Conservation (phyloP, 2,888 invertebrate genomes). For the Epistrophe grossulariae region DNA sequence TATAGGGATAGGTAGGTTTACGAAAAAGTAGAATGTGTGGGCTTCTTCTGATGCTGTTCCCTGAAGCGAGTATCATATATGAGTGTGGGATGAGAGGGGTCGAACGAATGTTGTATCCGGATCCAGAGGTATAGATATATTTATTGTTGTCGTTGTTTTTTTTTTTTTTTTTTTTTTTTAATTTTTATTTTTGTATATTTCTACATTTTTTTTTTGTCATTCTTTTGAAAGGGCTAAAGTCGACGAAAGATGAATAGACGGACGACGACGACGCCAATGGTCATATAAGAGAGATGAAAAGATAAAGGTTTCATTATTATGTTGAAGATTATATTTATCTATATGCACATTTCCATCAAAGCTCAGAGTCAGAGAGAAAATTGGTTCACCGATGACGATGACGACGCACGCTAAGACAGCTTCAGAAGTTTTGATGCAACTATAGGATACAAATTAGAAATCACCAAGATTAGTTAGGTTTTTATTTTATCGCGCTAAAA, state of each 20-base stretch:
- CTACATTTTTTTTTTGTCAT: constrained; percentile 20
- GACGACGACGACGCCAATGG: constrained; percentile 59
- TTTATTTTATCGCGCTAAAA: too few species aligned
- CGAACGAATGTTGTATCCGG: constrained; percentile 38
- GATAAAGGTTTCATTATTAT: constrained; percentile 3
- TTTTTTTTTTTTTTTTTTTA: constrained; percentile 52
- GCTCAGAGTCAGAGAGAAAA: not conserved
- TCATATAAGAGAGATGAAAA: constrained; percentile 43
- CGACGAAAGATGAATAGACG: constrained; percentile 59
- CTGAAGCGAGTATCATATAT: constrained; percentile 16
- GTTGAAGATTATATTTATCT: constrained; percentile 3
- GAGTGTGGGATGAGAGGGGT: constrained; percentile 12
- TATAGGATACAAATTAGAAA: too few species aligned
- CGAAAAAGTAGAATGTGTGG: constrained; percentile 57
- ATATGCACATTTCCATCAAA: not conserved
- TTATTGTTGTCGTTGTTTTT: constrained; percentile 48
- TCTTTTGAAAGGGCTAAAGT: constrained; percentile 20
- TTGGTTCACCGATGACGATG: not conserved
- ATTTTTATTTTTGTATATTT: constrained; percentile 54
- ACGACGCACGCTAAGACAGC: too few species aligned
- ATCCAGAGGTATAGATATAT: constrained; percentile 31
- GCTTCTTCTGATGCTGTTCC: constrained; percentile 44
- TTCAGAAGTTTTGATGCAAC: too few species aligned
- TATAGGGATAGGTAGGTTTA: not conserved
- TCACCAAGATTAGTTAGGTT: too few species aligned